Evolutionary conservation across 2,888 invertebrate genomes (phyloP).

Genomic region (Amphipoea oculea): DNA sequence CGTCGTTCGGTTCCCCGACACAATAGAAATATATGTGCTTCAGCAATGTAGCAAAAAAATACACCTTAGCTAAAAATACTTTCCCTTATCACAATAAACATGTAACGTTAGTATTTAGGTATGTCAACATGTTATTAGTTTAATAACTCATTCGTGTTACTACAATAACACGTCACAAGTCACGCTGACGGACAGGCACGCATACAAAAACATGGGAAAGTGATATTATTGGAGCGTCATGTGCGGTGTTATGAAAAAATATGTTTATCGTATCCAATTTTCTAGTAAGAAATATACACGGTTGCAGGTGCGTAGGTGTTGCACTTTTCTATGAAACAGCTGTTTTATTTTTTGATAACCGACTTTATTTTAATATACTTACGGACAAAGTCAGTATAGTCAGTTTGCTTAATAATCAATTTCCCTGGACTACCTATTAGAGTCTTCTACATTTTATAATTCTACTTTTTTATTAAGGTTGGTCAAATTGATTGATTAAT

Average conservation of each 20-base stretch:
- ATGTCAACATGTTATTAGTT: constrained; percentile 29
- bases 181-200: constrained; percentile 57
- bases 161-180: constrained; percentile 53
- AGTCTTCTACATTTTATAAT: not conserved
- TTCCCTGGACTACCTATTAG: not conserved
- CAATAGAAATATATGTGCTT: too few relatives aligned
- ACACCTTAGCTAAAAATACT: not conserved
- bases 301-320: too few relatives aligned
- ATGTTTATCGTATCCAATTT: too few relatives aligned
- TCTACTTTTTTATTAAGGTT: not conserved
- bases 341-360: too few relatives aligned
- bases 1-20: too few relatives aligned
- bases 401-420: not conserved
- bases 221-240: constrained; percentile 27
- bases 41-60: constrained; percentile 1
- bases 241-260: not conserved
- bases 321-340: too few relatives aligned
- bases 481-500: not conserved
- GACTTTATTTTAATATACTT: too few relatives aligned
- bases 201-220: constrained; percentile 29
- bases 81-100: constrained; percentile 8
- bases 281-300: not conserved
- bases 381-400: not conserved
- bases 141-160: constrained; percentile 38
- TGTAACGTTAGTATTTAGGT: constrained; percentile 9